phyloP scores from a whole-genome alignment of 2,888 invertebrate genomes.

The Ellobium chinense region DNA sequence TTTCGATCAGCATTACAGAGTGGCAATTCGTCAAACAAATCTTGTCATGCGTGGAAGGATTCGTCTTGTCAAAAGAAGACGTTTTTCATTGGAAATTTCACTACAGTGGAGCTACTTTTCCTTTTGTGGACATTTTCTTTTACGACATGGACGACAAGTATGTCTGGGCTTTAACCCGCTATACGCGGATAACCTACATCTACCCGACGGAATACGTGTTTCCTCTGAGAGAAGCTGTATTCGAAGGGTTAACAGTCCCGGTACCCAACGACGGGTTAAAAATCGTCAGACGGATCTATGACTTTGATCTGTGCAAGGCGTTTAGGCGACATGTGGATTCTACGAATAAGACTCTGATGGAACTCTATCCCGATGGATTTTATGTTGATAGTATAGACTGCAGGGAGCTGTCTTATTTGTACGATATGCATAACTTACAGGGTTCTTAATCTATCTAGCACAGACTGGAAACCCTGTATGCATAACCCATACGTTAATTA shows the following conservation, averaged over 20 bases:
- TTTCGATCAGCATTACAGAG: neutral
- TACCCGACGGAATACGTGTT: constrained; percentile 23
- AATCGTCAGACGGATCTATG: constrained; percentile 23
- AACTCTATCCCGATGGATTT: neutral
- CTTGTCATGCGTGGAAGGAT: constrained; percentile 24
- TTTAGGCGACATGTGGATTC: constrained; percentile 89
- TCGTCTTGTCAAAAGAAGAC: neutral
- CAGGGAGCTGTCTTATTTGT: constrained; percentile 10
- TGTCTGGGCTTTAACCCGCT: constrained; percentile 26
- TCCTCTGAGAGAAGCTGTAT: constrained; percentile 5
- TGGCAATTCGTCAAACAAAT: constrained; percentile 17
- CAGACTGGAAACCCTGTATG: no score
- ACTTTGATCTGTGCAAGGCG: constrained; percentile 1
- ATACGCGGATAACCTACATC: constrained; percentile 3
- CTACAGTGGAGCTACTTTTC: neutral
- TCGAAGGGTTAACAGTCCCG: constrained; percentile 24
- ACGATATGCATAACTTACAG: constrained; percentile 5
- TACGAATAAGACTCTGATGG: constrained; percentile 84
- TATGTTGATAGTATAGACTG: neutral
- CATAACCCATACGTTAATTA: no score
- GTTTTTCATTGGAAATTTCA: constrained; percentile 36
- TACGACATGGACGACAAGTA: constrained; percentile 18
- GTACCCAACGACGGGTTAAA: neutral
- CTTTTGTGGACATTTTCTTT: constrained; percentile 35
- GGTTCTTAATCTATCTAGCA: neutral